phyloP scores from a whole-genome alignment of 2,888 invertebrate species.

The Heliconius erato region DNA sequence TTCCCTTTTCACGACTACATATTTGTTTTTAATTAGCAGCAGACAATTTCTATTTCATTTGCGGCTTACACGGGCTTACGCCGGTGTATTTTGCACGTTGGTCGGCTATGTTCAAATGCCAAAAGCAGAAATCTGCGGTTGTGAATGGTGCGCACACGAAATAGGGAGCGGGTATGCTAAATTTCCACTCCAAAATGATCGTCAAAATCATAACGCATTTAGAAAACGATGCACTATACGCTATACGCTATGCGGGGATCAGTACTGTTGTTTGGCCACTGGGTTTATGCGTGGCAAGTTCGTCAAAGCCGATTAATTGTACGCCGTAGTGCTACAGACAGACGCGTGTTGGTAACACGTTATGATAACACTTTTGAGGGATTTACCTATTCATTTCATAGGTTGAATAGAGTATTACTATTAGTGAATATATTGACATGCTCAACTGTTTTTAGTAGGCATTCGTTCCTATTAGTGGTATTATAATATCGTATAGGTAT shows the following conservation, averaged over 20 bases:
- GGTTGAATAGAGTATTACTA: conserved; percentile 42
- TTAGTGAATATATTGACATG: not conserved
- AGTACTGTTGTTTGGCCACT: conserved; percentile 61
- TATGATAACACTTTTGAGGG: conserved; percentile 51
- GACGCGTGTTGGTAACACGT: conserved; percentile 59
- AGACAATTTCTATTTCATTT: conserved; percentile 79
- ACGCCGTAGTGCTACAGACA: conserved; percentile 66
- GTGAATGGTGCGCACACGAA: conserved; percentile 61
- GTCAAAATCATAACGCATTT: conserved; percentile 67
- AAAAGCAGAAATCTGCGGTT: conserved; percentile 77
- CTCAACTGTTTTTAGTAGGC: not conserved
- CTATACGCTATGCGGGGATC: conserved; percentile 56
- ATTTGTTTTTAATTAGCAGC: conserved; percentile 75
- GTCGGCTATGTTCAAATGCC: conserved; percentile 73
- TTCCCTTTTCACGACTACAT: conserved; percentile 63
- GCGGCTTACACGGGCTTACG: conserved; percentile 68
- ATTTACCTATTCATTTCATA: conserved; percentile 50
- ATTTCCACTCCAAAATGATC: conserved; percentile 65
- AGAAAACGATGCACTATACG: conserved; percentile 56
- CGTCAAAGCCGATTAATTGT: conserved; percentile 71
- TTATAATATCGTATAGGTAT: no score
- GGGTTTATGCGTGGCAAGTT: conserved; percentile 63
- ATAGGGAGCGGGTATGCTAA: conserved; percentile 61
- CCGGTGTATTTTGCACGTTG: conserved; percentile 66
- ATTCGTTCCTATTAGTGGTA: not conserved